Conservation (phyloP, 2,113 vertebrate species). For the Nestor notabilis region DNA sequence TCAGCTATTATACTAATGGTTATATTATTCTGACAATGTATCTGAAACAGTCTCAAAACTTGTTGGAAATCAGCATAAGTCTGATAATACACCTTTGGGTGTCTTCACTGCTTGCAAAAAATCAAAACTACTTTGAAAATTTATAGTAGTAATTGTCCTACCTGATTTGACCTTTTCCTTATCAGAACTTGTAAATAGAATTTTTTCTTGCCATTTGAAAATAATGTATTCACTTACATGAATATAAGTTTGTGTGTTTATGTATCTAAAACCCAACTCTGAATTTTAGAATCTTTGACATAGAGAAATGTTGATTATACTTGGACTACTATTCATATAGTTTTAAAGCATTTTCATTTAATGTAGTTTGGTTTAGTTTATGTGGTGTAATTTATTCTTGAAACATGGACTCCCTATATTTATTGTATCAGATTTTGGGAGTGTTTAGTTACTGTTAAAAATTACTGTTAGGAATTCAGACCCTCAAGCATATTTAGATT, state of each 20-base stretch:
- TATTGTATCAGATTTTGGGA: background rate
- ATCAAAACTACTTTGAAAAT: background rate
- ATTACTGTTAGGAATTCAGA: background rate
- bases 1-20: background rate
- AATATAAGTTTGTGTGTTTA: background rate
- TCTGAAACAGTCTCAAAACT: background rate
- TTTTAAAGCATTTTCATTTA: background rate
- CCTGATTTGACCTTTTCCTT: background rate
- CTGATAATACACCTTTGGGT: background rate
- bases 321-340: fast-evolving
- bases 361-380: background rate
- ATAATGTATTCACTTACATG: background rate
- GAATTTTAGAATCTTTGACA: background rate
- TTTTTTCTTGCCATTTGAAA: background rate
- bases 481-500: background rate
- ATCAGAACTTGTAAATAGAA: background rate
- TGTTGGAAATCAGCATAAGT: background rate
- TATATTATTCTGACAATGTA: background rate
- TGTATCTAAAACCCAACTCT: background rate
- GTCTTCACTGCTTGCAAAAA: background rate
- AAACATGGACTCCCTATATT: background rate
- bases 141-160: background rate
- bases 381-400: background rate
- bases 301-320: background rate
- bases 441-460: background rate